These are phyloP conservation scores for Eustalomyia histrio DNA, from an alignment of 2,888 invertebrate genomes.

Conservation along the genomic window DNA sequence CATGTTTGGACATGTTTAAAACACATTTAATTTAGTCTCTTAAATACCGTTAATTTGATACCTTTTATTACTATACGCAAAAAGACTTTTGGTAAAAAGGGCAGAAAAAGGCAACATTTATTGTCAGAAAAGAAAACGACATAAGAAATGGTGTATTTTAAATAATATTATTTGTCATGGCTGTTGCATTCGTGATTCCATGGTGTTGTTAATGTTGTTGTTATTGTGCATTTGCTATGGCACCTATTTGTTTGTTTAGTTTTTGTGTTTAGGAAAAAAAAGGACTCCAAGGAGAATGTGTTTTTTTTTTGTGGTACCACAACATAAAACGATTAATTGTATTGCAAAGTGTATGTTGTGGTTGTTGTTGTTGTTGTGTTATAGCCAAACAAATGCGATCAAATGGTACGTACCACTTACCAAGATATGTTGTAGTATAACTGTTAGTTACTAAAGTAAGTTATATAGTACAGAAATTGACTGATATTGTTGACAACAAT, in stretches of 20 bases:
- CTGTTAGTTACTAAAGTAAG: not conserved
- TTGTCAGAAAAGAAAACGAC: no score
- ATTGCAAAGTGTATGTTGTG: not conserved
- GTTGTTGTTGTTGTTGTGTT: not conserved
- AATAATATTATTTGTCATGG: not conserved
- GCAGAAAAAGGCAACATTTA: no score
- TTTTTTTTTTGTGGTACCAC: slow-evolving; percentile 35
- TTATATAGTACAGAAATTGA: not conserved
- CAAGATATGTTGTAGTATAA: not conserved
- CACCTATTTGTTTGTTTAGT: slow-evolving; percentile 56
- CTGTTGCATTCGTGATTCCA: not conserved
- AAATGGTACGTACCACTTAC: slow-evolving; percentile 38
- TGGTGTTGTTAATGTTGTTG: not conserved
- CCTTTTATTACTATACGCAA: no score
- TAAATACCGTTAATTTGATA: no score
- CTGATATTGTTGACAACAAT: not conserved
- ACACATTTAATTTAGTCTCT: no score
- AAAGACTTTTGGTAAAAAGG: no score
- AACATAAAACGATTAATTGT: slow-evolving; percentile 46
- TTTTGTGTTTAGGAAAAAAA: slow-evolving; percentile 1
- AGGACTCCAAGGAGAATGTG: slow-evolving; percentile 5
- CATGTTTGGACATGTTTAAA: no score
- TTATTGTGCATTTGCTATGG: slow-evolving; percentile 52
- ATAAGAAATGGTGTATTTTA: not conserved
- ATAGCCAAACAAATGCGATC: slow-evolving; percentile 45